A percentile compares a stretch with the other conserved stretches of the same genome.
phyloP scores from a whole-genome alignment of 2,113 vertebrate genomes.

The Noctilio leporinus region DNA sequence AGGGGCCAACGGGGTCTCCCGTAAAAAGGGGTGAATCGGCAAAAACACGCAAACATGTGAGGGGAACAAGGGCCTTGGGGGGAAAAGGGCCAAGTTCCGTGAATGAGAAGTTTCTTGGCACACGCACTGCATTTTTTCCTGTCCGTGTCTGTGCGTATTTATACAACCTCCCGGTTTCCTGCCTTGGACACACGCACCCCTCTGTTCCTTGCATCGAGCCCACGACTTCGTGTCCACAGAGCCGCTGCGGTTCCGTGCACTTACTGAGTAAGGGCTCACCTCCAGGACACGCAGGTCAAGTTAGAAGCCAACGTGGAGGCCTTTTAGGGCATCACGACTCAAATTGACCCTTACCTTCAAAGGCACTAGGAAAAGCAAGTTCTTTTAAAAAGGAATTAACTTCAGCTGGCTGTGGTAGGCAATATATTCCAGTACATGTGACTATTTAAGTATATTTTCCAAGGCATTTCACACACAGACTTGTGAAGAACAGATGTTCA shows the following conservation, averaged over 20 bases:
- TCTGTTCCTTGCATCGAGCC: background rate
- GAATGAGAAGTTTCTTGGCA: background rate
- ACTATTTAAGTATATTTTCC: constrained; percentile 49
- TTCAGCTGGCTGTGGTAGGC: background rate
- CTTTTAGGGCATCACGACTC: background rate
- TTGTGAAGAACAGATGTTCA: constrained; percentile 49
- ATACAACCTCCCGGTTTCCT: background rate
- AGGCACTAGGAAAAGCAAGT: background rate
- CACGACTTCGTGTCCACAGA: background rate
- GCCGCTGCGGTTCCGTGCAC: background rate
- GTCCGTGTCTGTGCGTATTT: background rate
- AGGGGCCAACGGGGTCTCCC: background rate
- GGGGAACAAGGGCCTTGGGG: background rate
- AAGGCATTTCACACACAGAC: constrained; percentile 19
- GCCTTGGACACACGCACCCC: background rate
- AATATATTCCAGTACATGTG: background rate
- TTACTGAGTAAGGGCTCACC: background rate
- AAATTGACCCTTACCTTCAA: background rate
- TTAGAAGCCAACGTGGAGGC: background rate
- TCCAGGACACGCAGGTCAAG: background rate
- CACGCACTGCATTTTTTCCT: background rate
- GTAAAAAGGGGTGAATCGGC: background rate
- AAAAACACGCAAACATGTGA: background rate
- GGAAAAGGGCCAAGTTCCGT: background rate
- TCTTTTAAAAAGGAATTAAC: background rate